phyloP scores from a whole-genome alignment of 2,797 vertebrate species.

The Catamblyrhynchus diadema region DNA sequence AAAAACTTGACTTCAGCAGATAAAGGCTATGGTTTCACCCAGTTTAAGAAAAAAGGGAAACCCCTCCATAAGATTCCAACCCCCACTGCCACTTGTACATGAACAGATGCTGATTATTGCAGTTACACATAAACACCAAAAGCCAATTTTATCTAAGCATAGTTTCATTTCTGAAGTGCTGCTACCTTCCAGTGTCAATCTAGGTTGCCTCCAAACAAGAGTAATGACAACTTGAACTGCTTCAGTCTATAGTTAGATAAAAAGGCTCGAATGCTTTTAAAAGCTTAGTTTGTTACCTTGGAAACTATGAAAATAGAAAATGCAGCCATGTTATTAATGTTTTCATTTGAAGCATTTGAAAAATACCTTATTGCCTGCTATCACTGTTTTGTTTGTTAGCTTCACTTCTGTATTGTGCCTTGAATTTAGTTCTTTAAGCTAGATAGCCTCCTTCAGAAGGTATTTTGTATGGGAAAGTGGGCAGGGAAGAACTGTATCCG shows the following conservation, averaged over 20 bases:
- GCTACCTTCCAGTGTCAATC: background rate
- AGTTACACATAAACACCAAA: background rate
- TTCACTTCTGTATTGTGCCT: background rate
- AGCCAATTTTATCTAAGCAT: background rate
- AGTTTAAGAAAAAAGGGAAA: background rate
- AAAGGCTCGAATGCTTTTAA: background rate
- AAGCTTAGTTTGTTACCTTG: constrained; percentile 47
- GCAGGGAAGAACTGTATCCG: background rate
- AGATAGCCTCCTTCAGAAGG: background rate
- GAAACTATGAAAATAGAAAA: constrained; percentile 36
- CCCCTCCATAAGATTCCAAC: rapidly evolving
- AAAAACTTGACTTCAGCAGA: background rate
- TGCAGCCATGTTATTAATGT: constrained; percentile 1
- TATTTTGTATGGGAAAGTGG: background rate
- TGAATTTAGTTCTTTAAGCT: background rate
- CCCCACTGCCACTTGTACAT: background rate
- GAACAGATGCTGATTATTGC: background rate
- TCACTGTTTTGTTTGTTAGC: background rate
- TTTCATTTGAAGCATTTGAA: background rate
- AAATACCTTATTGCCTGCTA: background rate
- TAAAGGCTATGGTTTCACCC: background rate
- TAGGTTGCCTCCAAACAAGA: background rate
- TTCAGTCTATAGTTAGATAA: background rate
- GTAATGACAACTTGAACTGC: constrained; percentile 17
- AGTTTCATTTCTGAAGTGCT: background rate